A percentile compares a stretch with the other conserved stretches of the same genome.
Conservation (phyloP, 2,888 invertebrate genomes). For the Thera obeliscata region DNA sequence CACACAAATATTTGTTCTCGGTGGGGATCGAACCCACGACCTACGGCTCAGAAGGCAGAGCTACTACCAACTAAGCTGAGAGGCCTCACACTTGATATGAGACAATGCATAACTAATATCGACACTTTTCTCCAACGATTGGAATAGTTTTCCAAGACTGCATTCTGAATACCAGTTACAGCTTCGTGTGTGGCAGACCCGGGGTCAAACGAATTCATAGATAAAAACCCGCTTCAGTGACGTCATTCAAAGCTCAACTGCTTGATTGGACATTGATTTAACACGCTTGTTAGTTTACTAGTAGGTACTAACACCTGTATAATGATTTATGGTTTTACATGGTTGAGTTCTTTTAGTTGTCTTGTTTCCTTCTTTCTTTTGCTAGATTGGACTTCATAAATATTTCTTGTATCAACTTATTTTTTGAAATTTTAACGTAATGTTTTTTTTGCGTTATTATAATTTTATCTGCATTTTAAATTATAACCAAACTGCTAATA, state of each 20-base stretch:
- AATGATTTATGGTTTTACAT: slow-evolving; percentile 60
- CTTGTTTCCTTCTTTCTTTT: neutral
- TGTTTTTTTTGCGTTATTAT: no score
- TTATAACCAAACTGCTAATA: no score
- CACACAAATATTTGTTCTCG: no score
- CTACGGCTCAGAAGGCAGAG: no score
- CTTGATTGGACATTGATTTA: slow-evolving; percentile 71
- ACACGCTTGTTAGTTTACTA: slow-evolving; percentile 70
- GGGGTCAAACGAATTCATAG: slow-evolving; percentile 77
- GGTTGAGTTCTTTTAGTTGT: slow-evolving; percentile 49
- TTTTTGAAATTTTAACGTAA: no score
- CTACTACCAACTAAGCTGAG: no score
- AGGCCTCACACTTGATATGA: no score
- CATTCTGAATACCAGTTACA: slow-evolving; percentile 13
- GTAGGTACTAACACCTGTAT: slow-evolving; percentile 54
- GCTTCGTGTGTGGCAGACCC: slow-evolving; percentile 77
- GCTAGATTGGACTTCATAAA: no score
- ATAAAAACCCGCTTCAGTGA: slow-evolving; percentile 71
- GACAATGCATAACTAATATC: neutral
- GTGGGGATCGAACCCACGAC: no score
- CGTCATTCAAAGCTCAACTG: slow-evolving; percentile 53
- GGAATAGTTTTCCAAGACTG: slow-evolving; percentile 2
- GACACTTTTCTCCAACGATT: neutral
- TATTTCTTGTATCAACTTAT: no score
- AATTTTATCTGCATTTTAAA: no score